These are phyloP conservation scores for Agelastica alni DNA, from an alignment of 2,888 invertebrate species.

Conservation along the genomic window DNA sequence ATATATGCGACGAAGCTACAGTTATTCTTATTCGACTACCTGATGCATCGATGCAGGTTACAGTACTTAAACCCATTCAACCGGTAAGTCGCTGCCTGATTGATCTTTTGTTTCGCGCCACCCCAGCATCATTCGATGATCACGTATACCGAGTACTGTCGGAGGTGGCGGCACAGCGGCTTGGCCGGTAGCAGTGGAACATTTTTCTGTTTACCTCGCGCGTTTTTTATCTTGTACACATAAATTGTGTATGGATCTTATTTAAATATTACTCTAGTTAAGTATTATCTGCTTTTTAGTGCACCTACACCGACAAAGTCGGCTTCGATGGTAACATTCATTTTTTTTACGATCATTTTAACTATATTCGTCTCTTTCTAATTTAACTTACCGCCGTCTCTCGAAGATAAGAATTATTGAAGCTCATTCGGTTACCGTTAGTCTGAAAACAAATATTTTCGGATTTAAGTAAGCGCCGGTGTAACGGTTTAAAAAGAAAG, in stretches of 20 bases:
- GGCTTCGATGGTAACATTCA: no score
- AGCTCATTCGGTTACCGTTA: constrained; percentile 9
- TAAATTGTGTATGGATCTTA: not conserved
- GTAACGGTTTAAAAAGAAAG: not conserved
- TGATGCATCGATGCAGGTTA: constrained; percentile 33
- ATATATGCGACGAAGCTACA: constrained; percentile 11
- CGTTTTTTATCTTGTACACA: no score
- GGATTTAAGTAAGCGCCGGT: constrained; percentile 2
- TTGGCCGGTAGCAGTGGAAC: no score
- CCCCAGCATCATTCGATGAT: constrained; percentile 19
- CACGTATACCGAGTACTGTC: no score
- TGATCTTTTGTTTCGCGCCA: constrained; percentile 22
- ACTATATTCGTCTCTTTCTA: constrained; percentile 2
- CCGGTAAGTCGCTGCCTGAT: constrained; percentile 23
- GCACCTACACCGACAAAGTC: no score
- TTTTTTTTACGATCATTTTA: no score
- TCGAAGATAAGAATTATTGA: constrained; percentile 12
- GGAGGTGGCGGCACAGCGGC: no score
- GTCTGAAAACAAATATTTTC: constrained; percentile 15
- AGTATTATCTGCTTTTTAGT: no score
- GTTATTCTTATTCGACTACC: constrained; percentile 26
- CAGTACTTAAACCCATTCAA: constrained; percentile 28
- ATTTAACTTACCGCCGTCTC: not conserved
- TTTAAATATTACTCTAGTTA: not conserved
- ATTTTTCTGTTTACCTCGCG: no score